Conservation (phyloP, 2,888 invertebrate genomes). For the Drosophila colorata region DNA sequence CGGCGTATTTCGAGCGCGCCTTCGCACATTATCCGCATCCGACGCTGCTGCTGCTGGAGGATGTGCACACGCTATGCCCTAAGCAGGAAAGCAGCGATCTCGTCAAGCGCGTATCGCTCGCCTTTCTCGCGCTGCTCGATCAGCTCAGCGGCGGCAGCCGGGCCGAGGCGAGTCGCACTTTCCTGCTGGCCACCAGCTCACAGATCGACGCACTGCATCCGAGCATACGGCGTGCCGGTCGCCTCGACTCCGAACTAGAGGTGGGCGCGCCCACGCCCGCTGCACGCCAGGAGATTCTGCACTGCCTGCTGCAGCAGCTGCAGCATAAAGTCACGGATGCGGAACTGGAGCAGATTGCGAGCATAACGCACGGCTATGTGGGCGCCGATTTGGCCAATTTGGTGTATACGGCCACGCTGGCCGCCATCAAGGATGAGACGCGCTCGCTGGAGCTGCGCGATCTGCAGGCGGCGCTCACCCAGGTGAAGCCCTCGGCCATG, state of each 20-base stretch:
- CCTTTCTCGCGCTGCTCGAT: slow-evolving; percentile 88
- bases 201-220: slow-evolving; percentile 91
- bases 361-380: slow-evolving; percentile 94
- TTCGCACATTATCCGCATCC: slow-evolving; percentile 90
- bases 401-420: slow-evolving; percentile 90
- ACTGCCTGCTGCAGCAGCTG: slow-evolving; percentile 87
- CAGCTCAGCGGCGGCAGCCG: slow-evolving; percentile 87
- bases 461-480: slow-evolving; percentile 88
- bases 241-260: slow-evolving; percentile 93
- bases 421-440: slow-evolving; percentile 86
- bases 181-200: slow-evolving; percentile 92
- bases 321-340: slow-evolving; percentile 86
- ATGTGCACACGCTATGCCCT: slow-evolving; percentile 93
- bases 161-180: slow-evolving; percentile 86
- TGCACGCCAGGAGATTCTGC: slow-evolving; percentile 89
- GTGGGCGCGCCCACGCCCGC: slow-evolving; percentile 90
- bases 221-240: slow-evolving; percentile 89
- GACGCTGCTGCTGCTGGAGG: slow-evolving; percentile 93
- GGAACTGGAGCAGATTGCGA: slow-evolving; percentile 89
- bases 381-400: slow-evolving; percentile 94
- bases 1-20: slow-evolving; percentile 89
- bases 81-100: slow-evolving; percentile 83
- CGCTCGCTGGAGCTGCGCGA: slow-evolving; percentile 84
- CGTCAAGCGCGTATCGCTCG: slow-evolving; percentile 90
- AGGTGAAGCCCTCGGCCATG: slow-evolving; percentile 95